Base-by-base conservation (phyloP, 2,113 vertebrate species). In the Mesitornis unicolor region DNA sequence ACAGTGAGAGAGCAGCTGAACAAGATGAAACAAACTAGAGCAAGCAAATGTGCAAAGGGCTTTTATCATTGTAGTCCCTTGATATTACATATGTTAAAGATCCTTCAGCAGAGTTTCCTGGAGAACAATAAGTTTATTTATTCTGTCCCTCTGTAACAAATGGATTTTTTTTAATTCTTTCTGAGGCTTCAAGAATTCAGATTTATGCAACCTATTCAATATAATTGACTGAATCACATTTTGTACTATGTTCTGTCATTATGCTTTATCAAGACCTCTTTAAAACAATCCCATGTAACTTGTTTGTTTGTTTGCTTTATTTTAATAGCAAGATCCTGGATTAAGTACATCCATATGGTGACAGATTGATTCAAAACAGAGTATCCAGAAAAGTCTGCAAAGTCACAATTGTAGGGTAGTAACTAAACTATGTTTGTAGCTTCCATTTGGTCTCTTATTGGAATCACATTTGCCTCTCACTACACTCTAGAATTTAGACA, bases 331-430 rank as follows among this genome's bases (percentile, higher is more conserved):
- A 54, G 65, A 91, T 87, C 69, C 36, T 78, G 25, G 74, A 94
- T 96, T 97, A 97, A 97, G 70, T 93, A 90, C 92, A 97, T 95
- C 69, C 92, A 85, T 82, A 75, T 96, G 81, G 63, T 80, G 89
- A 53, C 64, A 86, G 67, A 97, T 84, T 6, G 1, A 89, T 86
- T 78, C 10, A 63, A 95, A 97, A 71, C 69, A 91, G 78, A 86
- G 14, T 75, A 95, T 79, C 18, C 43, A 96, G 84, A 76, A 88
- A 96, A 93, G 94, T 84, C 94, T 79, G 86, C 45, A 89, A 96
- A 96, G 84, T 61, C 94, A 96, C 84, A 94, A 71, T 88, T 93
- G 83, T 89, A 78, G 92, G 71, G 89, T 38, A 33, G 86, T 90
- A 97, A 97, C 82, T 90, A 97, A 73, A 96, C 96, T 91, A 88